These are phyloP conservation scores for Chelon auratus DNA, from an alignment of 2,797 vertebrate species.

Conservation along the genomic window DNA sequence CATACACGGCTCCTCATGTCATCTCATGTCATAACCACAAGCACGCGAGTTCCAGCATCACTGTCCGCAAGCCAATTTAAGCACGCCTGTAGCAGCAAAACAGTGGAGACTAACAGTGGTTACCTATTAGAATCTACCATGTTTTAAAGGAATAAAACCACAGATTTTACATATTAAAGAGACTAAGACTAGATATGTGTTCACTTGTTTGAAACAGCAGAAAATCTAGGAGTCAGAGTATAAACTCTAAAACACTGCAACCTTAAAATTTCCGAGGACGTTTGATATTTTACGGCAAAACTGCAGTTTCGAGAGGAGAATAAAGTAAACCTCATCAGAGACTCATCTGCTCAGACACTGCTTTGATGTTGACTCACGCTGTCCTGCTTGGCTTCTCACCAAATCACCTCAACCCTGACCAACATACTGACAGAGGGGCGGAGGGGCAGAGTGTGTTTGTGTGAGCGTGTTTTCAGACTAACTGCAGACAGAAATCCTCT, in stretches of 20 bases:
- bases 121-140: too few relatives aligned
- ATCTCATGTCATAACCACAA: too few relatives aligned
- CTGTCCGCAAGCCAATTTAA: not conserved
- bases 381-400: constrained; percentile 26
- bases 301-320: not conserved
- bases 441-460: not conserved
- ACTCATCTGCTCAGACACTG: constrained; percentile 40
- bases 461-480: not conserved
- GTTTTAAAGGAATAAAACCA: too few relatives aligned
- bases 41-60: too few relatives aligned
- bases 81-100: not conserved
- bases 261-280: not conserved
- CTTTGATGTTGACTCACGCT: constrained; percentile 48
- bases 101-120: too few relatives aligned
- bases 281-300: too few relatives aligned
- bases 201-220: not conserved
- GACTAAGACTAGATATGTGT: not conserved
- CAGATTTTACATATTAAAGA: not conserved
- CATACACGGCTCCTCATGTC: too few relatives aligned
- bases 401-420: constrained; percentile 30
- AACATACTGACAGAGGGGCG: not conserved
- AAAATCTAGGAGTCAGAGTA: not conserved
- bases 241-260: not conserved
- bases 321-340: not conserved
- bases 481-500: constrained; percentile 19